phyloP scores from a whole-genome alignment of 2,113 vertebrate species.

The Opisthocomus hoazin region DNA sequence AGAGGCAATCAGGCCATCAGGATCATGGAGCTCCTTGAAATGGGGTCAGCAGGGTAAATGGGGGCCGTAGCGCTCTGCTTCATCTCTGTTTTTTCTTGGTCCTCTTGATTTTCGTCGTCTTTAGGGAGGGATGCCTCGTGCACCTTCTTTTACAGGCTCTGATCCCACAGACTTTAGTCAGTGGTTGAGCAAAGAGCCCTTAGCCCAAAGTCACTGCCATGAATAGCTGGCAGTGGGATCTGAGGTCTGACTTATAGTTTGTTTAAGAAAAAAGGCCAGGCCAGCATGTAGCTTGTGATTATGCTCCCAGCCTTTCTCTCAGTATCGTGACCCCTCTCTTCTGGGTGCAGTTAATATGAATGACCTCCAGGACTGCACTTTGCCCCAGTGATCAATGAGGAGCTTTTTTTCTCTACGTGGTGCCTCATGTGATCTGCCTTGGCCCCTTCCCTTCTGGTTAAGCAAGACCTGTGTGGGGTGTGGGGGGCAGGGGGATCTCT shows the following conservation, averaged over 20 bases:
- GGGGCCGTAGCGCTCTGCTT: not conserved
- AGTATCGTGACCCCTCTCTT: not conserved
- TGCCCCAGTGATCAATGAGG: not conserved
- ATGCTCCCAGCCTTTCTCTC: not conserved
- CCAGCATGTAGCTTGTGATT: not conserved
- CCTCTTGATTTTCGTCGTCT: not conserved
- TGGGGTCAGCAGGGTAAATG: not conserved
- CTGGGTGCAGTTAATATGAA: not conserved
- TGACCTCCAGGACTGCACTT: not conserved
- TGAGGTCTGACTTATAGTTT: not conserved
- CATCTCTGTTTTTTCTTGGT: not conserved
- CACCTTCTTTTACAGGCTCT: not conserved
- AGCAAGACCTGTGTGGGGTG: not conserved
- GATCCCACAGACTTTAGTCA: not conserved
- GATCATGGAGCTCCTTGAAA: not conserved
- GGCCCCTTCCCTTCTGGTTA: not conserved
- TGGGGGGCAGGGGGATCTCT: not conserved
- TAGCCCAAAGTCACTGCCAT: fast-evolving
- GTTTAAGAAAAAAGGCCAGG: not conserved
- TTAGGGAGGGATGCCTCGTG: not conserved
- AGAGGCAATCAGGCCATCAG: not conserved
- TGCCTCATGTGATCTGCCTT: not conserved
- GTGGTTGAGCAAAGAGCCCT: not conserved
- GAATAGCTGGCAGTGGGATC: not conserved
- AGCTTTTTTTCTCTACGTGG: not conserved